phyloP scores from a whole-genome alignment of 1,140 invertebrate species.

The Ceratosolen solmsi region DNA sequence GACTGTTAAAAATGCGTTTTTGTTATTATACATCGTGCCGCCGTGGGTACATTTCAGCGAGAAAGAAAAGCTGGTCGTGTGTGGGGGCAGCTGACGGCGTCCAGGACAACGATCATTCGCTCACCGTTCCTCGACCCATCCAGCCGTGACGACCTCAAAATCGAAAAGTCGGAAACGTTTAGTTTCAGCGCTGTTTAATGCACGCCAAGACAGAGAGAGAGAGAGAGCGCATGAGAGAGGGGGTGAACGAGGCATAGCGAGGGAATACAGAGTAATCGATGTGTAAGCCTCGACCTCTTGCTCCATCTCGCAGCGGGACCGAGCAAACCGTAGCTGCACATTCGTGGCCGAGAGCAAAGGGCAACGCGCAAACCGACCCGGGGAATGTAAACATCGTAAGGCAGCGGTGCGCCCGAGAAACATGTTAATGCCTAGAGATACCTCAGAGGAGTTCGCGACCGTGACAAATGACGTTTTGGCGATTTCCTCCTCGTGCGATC shows the following conservation, averaged over 20 bases:
- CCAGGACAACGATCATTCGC: neutral
- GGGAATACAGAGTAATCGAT: conserved; percentile 22
- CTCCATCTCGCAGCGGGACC: neutral
- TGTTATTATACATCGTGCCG: neutral
- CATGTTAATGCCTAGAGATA: no score
- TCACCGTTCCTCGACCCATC: conserved; percentile 9
- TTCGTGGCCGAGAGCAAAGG: neutral
- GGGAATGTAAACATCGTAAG: conserved; percentile 36
- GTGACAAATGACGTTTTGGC: conserved; percentile 30
- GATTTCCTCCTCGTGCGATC: neutral
- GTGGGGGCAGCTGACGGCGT: conserved; percentile 29
- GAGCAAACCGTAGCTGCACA: neutral
- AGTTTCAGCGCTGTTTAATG: conserved; percentile 29
- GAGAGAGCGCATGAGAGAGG: conserved; percentile 6
- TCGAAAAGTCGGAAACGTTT: conserved; percentile 52
- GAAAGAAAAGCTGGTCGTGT: neutral
- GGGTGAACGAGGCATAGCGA: neutral
- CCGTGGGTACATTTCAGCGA: neutral
- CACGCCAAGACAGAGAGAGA: neutral
- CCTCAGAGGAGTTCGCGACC: neutral
- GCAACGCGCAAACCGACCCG: conserved; percentile 41
- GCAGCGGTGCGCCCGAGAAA: no score
- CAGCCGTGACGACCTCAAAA: conserved; percentile 53
- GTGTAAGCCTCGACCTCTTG: conserved; percentile 8
- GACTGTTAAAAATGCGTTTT: neutral